Evolutionary conservation across 1,140 invertebrate species (phyloP).

Genomic region (Lamellibrachia luymesi): DNA sequence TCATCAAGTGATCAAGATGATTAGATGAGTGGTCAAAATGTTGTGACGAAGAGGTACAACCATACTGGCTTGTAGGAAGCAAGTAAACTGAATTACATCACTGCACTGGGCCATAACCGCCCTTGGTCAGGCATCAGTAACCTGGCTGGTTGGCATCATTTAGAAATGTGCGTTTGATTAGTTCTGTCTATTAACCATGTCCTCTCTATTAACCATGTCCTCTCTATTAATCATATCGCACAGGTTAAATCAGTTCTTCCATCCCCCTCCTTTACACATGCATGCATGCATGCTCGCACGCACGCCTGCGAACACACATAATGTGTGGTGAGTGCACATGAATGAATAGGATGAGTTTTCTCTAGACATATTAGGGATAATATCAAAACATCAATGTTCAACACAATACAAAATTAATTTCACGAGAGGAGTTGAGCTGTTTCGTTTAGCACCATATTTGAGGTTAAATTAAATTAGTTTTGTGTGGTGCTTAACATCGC

Average conservation of each 20-base stretch:
- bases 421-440: too few relatives aligned
- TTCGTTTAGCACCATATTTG: too few relatives aligned
- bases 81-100: not conserved
- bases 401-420: too few relatives aligned
- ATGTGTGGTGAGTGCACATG: too few relatives aligned
- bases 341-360: not conserved
- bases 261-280: not conserved
- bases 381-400: too few relatives aligned
- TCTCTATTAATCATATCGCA: not conserved
- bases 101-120: too few relatives aligned
- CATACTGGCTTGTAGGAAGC: not conserved
- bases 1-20: not conserved
- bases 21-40: not conserved
- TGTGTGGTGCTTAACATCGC: too few relatives aligned
- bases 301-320: not conserved
- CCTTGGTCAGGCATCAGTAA: not conserved
- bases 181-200: not conserved
- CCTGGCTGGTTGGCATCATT: not conserved
- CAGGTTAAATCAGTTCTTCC: not conserved
- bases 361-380: not conserved
- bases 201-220: not conserved
- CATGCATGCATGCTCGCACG: not conserved
- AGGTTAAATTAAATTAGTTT: too few relatives aligned
- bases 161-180: not conserved
- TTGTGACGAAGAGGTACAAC: not conserved